These are phyloP conservation scores for Dusona sp. DNA, from an alignment of 2,888 invertebrate species.

Conservation along the genomic window DNA sequence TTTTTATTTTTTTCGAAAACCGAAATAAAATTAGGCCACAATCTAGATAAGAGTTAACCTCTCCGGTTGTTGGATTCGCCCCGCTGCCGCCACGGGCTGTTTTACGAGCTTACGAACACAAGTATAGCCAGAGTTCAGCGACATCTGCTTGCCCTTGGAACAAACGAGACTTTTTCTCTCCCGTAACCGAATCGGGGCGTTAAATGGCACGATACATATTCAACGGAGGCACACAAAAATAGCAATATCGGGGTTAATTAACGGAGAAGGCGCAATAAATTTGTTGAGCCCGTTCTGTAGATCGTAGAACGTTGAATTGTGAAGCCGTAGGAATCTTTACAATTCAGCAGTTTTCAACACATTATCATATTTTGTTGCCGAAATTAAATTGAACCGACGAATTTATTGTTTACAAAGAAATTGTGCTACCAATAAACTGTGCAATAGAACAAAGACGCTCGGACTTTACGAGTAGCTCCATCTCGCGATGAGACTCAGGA, in stretches of 20 bases:
- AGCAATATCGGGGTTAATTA: background rate
- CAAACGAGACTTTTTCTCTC: slow-evolving; percentile 24
- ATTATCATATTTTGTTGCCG: background rate
- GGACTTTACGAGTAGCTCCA: background rate
- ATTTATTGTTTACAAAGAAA: too few species aligned
- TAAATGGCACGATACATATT: slow-evolving; percentile 15
- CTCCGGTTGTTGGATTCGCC: slow-evolving; percentile 42
- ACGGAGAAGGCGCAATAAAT: background rate
- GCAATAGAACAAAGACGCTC: background rate
- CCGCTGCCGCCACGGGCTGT: slow-evolving; percentile 28
- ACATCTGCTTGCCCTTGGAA: slow-evolving; percentile 63
- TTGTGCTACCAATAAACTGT: too few species aligned
- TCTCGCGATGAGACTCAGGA: background rate
- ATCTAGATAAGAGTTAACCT: slow-evolving; percentile 70
- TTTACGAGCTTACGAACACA: slow-evolving; percentile 45
- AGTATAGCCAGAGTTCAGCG: slow-evolving; percentile 63
- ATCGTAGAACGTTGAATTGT: background rate
- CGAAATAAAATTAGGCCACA: slow-evolving; percentile 80
- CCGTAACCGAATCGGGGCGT: slow-evolving; percentile 1
- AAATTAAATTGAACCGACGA: background rate
- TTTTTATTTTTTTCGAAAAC: slow-evolving; percentile 71
- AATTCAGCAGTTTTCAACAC: background rate
- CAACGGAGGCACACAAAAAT: background rate
- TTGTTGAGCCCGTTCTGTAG: background rate
- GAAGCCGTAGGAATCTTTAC: background rate